Evolutionary conservation across 2,888 invertebrate genomes (phyloP), one percentile per base, ranked within the genome.

Genomic region (Busseola fusca): DNA sequence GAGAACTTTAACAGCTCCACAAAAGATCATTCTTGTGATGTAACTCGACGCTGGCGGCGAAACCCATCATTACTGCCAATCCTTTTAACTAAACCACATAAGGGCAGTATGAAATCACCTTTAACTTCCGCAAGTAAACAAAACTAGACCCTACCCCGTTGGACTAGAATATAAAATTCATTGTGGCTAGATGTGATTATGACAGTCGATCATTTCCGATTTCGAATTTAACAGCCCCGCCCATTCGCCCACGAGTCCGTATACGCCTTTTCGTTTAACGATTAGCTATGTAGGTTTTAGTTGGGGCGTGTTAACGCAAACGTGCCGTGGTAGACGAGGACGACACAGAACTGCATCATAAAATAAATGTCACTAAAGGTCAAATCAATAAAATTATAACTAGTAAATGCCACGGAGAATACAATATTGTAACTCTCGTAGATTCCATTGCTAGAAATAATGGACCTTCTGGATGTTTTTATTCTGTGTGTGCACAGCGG

Each of bases 41-140:
- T 82, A 84, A 87, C 84, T 77, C 79, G 69, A 80, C 82, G 79
- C 85, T 63, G 68, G 58, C 62, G 69, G 54, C 54, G 56, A 62
- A 88, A 87, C 89, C 90, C 87, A 85, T 92, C 87, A 91, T 93
- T 91, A 93, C 88, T 89, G 91, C 89, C 91, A 89, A 92, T 90
- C 90, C 88, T 88, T 86, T 64, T 80, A 72, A 82, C 84, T 74
- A 82, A 73, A 83, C 80, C 76, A 78, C 76, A 81, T 84, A 82
- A 83, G 81, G 82, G 82, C 83, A 84, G 64, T 82, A 74, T 65
- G 69, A 79, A 77, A 77, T 76, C 75, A 74, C 71, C 82, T 74
- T 67, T 63, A 69, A 63, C 60, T 60, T 42, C 42, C 65, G 10
- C 81, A 74, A 83, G 72, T 57, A 77, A 72, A 66, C 74, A n/a